phyloP scores from a whole-genome alignment of 2,797 vertebrate genomes.

The Brachymystax lenok region DNA sequence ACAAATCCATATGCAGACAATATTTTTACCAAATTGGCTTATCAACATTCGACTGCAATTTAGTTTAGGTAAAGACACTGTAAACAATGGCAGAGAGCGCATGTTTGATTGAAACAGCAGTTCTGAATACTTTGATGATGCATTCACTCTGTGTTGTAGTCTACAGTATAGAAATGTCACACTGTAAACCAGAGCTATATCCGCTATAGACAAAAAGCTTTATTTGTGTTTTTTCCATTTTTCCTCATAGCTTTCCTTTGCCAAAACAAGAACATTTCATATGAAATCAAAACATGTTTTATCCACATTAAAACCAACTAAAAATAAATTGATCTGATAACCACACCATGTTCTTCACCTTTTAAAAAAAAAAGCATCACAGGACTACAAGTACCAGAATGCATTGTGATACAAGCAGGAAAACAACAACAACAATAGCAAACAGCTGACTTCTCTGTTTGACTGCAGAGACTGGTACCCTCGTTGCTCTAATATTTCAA shows the following conservation, averaged over 20 bases:
- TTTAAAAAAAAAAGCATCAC: slow-evolving; percentile 50
- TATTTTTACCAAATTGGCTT: slow-evolving; percentile 37
- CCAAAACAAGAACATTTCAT: slow-evolving; percentile 56
- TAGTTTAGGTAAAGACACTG: slow-evolving; percentile 30
- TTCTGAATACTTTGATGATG: slow-evolving; percentile 24
- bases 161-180: slow-evolving; percentile 23
- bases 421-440: slow-evolving; percentile 65
- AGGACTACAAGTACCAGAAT: slow-evolving; percentile 77
- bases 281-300: slow-evolving; percentile 59
- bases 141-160: slow-evolving; percentile 19
- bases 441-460: slow-evolving; percentile 58
- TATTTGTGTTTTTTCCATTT: slow-evolving; percentile 43
- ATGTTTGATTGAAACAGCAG: slow-evolving; percentile 25
- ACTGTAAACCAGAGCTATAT: slow-evolving; percentile 33
- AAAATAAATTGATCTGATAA: slow-evolving; percentile 53
- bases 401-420: slow-evolving; percentile 73
- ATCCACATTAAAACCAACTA: slow-evolving; percentile 50
- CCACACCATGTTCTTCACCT: slow-evolving; percentile 48
- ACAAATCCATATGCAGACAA: slow-evolving; percentile 51
- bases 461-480: slow-evolving; percentile 61
- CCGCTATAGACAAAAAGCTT: slow-evolving; percentile 60
- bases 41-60: slow-evolving; percentile 26
- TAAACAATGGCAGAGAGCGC: slow-evolving; percentile 20
- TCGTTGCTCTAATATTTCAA: slow-evolving; percentile 61
- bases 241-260: slow-evolving; percentile 52